These are phyloP conservation scores for Chrysolina oricalcia DNA, from an alignment of 2,888 invertebrate species.

Conservation along the genomic window DNA sequence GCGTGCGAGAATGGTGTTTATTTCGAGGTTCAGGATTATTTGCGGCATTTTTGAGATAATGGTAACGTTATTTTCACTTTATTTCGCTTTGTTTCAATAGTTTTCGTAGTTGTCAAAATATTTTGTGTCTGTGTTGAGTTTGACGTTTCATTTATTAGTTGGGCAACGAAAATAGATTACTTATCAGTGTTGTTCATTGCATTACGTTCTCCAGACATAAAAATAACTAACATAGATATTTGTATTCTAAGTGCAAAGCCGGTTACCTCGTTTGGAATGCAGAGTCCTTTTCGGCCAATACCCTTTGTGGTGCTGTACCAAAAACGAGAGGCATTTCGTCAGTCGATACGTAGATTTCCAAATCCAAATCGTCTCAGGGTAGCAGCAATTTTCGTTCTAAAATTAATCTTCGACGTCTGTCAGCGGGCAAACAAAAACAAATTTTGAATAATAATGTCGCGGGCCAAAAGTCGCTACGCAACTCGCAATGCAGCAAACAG, in stretches of 20 bases:
- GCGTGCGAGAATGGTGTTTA: conserved; percentile 28
- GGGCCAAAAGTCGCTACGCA: neutral
- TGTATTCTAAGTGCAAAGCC: conserved; percentile 17
- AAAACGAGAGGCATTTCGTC: neutral
- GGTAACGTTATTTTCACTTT: conserved; percentile 25
- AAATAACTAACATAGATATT: neutral
- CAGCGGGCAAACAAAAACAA: conserved; percentile 8
- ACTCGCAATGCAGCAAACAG: neutral
- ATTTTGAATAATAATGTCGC: neutral
- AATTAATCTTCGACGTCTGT: conserved; percentile 1
- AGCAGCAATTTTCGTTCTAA: neutral
- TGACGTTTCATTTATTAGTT: neutral
- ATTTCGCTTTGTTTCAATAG: neutral
- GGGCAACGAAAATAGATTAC: conserved; percentile 1
- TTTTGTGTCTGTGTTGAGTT: conserved; percentile 5
- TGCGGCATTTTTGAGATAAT: conserved; percentile 3
- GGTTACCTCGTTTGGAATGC: conserved; percentile 23
- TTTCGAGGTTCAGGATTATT: conserved; percentile 19
- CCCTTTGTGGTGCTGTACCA: conserved; percentile 18
- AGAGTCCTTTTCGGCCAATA: neutral
- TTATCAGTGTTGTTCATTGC: conserved; percentile 10
- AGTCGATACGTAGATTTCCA: neutral
- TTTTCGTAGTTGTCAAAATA: conserved; percentile 15
- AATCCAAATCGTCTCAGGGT: neutral
- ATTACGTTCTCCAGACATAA: neutral